Base-by-base conservation (phyloP, 1,140 invertebrate species). In the Prorops nasuta region DNA sequence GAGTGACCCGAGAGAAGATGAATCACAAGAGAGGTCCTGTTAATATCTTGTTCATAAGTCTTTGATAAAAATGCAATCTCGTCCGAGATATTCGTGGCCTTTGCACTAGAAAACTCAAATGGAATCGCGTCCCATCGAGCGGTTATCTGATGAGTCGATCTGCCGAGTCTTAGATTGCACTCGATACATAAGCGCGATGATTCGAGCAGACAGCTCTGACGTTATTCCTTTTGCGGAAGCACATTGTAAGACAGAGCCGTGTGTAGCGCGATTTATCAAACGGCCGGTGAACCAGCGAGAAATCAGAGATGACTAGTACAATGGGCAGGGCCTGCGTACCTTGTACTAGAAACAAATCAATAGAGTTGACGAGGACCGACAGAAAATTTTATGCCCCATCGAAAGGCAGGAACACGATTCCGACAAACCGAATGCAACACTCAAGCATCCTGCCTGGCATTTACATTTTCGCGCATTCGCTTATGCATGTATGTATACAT, bases 261-360 rank as follows among this genome's bases (percentile, higher is more conserved):
- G 38, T 41, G 35, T 39, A 14, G 28, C 35, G 21, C 51, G 58
- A 60, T 60, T 54, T 47, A 62, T 62, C 58, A 56, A 37, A 32
- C 46, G 41, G 44, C 31, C 51, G 45, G 44, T 41, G 52, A 60
- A 48, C 32, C 45, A 42, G 58, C 54, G 17, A 50, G 49, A 18
- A 42, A 47, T 44, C 44, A 56, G 37, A 41, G 59, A 60, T 62
- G 59, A 62, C 50, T 60, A 37, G 58, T 45, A 40, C 45, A 47
- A 60, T 46, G 48, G 39, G 37, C 21, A 15, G 34, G 38, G 56
- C 42, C 28, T 28, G 21, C 31, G 28, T 32, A 46, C 36, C 39
- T 39, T 56, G 46, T 43, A 52, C 58, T 41, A 60, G 58, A 61
- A 60, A 60, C 59, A 51, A 60, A 56, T 50, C 54, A 38, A 59